Base-by-base conservation (phyloP, 2,113 vertebrate species). In the Pterocles orientalis region DNA sequence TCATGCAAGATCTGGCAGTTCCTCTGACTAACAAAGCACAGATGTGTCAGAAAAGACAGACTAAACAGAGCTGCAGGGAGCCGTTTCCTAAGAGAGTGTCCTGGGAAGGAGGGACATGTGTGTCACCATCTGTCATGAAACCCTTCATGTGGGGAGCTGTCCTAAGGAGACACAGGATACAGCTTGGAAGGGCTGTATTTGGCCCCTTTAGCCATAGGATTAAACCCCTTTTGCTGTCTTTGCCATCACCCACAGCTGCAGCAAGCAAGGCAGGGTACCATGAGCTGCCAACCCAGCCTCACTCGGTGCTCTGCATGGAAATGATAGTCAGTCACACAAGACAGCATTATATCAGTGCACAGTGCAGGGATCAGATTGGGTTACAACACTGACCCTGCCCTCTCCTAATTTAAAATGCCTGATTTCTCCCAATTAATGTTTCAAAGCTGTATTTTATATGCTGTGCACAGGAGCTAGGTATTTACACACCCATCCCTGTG, bases 81-180 rank as follows among this genome's bases (percentile, higher is more conserved):
- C 18, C 16, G 19, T 56, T 90, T 82, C 82, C 75, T 60, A 77
- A 45, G 41, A 48, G 61, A 25, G 28, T 24, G 43, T 72, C 11
- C 17, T 0, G 1, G 51, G 20, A 68, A 51, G 0, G 0, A 82
- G 34, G 56, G 51, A 58, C 26, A n/a, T 20, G 33, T 82, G 71
- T 95, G 75, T 53, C 33, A 64, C 66, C 45, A 68, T 23, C n/a
- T 25, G 2, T 11, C 43, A n/a, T 4, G 10, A 56, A 90, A 64
- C 16, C 13, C 23, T 43, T 60, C 29, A 31, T 15, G 6, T 24
- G 19, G 34, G 16, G 19, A 76, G 6, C 19, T 80, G 6, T 34
- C 36, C 48, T 43, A 9, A 53, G n/a, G 34, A 73, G 14, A 53
- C 4, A 2, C 6, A 29, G 34, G 31, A n/a, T 6, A n/a, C 26